Evolutionary conservation across 2,888 invertebrate genomes (phyloP).

Genomic region (Metalampra italica): DNA sequence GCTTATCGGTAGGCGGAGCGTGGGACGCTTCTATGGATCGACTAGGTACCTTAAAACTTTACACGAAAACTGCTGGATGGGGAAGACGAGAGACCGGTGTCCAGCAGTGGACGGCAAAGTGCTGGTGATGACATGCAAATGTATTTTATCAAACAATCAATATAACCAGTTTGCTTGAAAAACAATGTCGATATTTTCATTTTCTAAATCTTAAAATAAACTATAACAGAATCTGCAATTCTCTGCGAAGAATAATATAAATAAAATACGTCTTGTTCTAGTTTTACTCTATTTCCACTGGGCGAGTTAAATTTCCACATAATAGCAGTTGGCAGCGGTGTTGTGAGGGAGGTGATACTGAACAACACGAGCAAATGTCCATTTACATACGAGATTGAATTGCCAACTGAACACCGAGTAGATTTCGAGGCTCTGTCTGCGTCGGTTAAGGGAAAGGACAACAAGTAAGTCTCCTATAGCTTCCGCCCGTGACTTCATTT

Average conservation of each 20-base stretch:
- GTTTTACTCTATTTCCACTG: slow-evolving; percentile 78
- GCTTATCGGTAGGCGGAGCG: no score
- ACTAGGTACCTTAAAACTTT: no score
- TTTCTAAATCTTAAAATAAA: no score
- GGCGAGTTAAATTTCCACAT: slow-evolving; percentile 80
- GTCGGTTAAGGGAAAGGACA: neutral
- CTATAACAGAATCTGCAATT: no score
- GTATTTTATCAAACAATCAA: no score
- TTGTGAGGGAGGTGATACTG: slow-evolving; percentile 73
- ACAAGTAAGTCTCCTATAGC: neutral
- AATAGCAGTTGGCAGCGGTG: slow-evolving; percentile 70
- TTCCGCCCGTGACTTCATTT: no score
- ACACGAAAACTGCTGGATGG: neutral
- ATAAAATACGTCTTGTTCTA: slow-evolving; percentile 30
- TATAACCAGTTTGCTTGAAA: no score
- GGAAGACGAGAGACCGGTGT: no score
- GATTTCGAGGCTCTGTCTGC: neutral
- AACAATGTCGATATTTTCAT: no score
- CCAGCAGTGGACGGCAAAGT: no score
- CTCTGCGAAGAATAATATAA: neutral
- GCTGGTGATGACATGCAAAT: no score
- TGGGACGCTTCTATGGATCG: no score
- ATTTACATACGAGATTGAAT: slow-evolving; percentile 65
- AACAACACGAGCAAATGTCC: slow-evolving; percentile 81
- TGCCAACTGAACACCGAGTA: slow-evolving; percentile 41